These are phyloP conservation scores for Tarsius wallacei DNA, from an alignment of 2,797 vertebrate genomes.

Conservation along the genomic window DNA sequence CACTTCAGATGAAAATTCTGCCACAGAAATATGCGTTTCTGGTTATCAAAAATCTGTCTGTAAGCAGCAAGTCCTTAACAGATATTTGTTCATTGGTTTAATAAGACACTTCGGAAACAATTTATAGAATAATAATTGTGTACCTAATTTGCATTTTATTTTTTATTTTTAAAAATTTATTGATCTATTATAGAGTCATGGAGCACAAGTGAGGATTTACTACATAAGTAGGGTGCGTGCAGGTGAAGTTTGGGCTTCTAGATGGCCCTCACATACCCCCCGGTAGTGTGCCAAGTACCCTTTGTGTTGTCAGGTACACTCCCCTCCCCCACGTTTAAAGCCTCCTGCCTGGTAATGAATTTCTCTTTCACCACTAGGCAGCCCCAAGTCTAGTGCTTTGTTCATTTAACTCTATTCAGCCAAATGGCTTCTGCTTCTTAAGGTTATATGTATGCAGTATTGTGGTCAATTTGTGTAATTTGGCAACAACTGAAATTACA, in stretches of 20 bases:
- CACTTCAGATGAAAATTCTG: not conserved
- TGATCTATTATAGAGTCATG: too few relatives aligned
- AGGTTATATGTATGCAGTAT: not conserved
- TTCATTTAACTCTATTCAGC: not conserved
- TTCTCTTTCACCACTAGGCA: not conserved
- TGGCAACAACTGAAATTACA: not conserved
- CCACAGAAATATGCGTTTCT: not conserved
- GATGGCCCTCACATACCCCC: too few relatives aligned
- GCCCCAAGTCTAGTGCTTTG: not conserved
- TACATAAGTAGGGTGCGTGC: too few relatives aligned
- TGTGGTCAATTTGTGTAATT: not conserved
- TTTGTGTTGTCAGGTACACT: too few relatives aligned
- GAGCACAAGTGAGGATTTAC: too few relatives aligned
- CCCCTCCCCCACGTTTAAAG: not conserved
- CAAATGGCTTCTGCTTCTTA: not conserved
- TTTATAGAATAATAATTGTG: not conserved
- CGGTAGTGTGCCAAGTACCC: too few relatives aligned
- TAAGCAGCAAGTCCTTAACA: not conserved
- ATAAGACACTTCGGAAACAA: not conserved
- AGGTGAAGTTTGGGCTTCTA: too few relatives aligned
- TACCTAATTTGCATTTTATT: not conserved
- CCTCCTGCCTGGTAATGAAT: not conserved
- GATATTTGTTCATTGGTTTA: not conserved
- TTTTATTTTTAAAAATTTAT: too few relatives aligned
- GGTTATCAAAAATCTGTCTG: not conserved